Conservation (phyloP, 2,888 invertebrate genomes). For the Camponotus fellah region DNA sequence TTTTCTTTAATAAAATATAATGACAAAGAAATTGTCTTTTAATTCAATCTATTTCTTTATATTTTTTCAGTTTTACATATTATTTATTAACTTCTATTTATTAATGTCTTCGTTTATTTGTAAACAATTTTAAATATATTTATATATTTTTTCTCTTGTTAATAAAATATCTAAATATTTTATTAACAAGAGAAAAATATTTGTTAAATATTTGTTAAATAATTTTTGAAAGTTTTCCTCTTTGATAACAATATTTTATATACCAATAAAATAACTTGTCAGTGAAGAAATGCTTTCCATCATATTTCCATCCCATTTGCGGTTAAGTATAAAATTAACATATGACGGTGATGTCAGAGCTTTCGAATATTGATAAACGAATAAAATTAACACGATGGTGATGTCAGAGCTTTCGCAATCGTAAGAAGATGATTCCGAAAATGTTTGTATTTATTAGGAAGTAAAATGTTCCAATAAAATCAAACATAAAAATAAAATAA, state of each 20-base stretch:
- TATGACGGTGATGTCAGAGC: constrained; percentile 10
- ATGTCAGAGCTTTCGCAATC: constrained; percentile 13
- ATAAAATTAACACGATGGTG: neutral
- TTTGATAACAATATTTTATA: neutral
- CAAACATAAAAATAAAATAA: neutral
- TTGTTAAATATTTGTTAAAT: constrained; percentile 10
- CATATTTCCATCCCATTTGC: neutral
- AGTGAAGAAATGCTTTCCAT: constrained; percentile 14
- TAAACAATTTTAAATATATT: neutral
- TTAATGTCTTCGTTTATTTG: neutral
- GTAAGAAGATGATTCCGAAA: neutral
- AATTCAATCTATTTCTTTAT: neutral
- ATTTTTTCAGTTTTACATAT: neutral
- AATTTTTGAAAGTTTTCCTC: neutral
- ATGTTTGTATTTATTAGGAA: neutral
- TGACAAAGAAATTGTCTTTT: neutral
- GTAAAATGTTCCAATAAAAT: neutral
- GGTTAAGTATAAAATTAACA: constrained; percentile 13
- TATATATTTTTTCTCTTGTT: neutral
- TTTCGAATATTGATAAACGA: constrained; percentile 42
- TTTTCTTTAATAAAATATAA: neutral
- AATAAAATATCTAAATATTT: neutral
- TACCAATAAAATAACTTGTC: neutral
- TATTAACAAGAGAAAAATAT: too few relatives aligned
- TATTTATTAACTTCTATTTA: neutral